Base-by-base conservation (phyloP, 2,113 vertebrate species). In the Rhabdomys dilectus region DNA sequence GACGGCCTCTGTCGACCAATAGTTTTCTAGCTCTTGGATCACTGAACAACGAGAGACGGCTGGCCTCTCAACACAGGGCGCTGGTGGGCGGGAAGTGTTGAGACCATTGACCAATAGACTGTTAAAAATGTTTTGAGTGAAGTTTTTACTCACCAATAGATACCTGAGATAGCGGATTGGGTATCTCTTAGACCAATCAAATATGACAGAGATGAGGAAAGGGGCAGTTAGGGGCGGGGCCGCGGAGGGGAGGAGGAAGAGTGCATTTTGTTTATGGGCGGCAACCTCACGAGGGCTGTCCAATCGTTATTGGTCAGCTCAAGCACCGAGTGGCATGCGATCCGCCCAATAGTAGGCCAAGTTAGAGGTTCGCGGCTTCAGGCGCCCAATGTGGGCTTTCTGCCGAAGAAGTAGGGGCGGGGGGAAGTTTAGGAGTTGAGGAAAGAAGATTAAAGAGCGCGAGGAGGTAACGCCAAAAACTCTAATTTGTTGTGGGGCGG, bases 361-460 rank as follows among this genome's bases (percentile, higher is more conserved):
- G 7, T 34, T 9, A 31, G 92, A 96, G 70, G 73, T 96, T 93
- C 93, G 11, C 76, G 60, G 70, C 16, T 64, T 45, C 80, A 80
- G 51, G 91, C 70, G 88, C 78, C 96, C 95, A 98, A 98, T 98
- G 97, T 92, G 95, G 81, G 94, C 56, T 72, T 97, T 95, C 36
- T 95, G 95, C 96, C 39, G 96, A 96, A 97, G 96, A 96, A 96
- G 76, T 95, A 96, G 95, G 97, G 82, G 95, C 93, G 97, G 91
- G 95, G 96, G 77, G 93, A 96, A 94, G 97, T 97, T 98, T 97
- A 94, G 96, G 98, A 97, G 98, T 93, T 97, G 98, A 98, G 98
- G 97, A 98, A 98, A 97, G 98, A 98, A 98, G 98, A 98, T 98
- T 98, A 98, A 98, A 98, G 98, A 98, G 96, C 98, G 93, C 94